Conservation (phyloP, 2,797 vertebrate species). For the Brachymystax lenok region DNA sequence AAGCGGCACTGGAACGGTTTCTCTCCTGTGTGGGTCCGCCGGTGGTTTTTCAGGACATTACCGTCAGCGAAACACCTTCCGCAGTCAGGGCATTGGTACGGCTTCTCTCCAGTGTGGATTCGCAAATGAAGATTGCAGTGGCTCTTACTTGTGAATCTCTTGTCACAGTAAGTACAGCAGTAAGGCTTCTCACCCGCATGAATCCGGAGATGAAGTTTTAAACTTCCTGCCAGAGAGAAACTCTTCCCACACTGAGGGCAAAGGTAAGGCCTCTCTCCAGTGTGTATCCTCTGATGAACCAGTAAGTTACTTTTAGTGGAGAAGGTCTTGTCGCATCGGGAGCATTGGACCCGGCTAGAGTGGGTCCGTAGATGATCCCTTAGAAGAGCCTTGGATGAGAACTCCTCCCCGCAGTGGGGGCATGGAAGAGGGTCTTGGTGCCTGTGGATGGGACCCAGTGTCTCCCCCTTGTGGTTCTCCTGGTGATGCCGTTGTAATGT, state of each 20-base stretch:
- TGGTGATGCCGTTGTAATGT: not conserved
- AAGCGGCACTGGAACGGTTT: not conserved
- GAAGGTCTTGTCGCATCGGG: slow-evolving; percentile 1
- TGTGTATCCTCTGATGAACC: not conserved
- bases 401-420: not conserved
- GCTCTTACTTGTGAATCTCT: not conserved
- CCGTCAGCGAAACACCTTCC: not conserved
- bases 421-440: not conserved
- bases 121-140: not conserved
- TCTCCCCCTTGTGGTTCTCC: not conserved
- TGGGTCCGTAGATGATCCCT: not conserved
- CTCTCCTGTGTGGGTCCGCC: not conserved
- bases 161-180: slow-evolving; percentile 1
- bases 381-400: not conserved
- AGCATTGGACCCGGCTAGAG: not conserved
- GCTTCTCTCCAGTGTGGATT: not conserved
- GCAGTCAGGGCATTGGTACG: not conserved
- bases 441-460: not conserved
- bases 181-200: not conserved
- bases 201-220: not conserved
- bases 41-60: not conserved
- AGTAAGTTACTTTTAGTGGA: not conserved
- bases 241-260: not conserved
- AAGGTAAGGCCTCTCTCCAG: not conserved
- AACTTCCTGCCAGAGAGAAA: not conserved